Base-by-base conservation (phyloP, 2,797 vertebrate genomes). In the Enoplosus armatus region DNA sequence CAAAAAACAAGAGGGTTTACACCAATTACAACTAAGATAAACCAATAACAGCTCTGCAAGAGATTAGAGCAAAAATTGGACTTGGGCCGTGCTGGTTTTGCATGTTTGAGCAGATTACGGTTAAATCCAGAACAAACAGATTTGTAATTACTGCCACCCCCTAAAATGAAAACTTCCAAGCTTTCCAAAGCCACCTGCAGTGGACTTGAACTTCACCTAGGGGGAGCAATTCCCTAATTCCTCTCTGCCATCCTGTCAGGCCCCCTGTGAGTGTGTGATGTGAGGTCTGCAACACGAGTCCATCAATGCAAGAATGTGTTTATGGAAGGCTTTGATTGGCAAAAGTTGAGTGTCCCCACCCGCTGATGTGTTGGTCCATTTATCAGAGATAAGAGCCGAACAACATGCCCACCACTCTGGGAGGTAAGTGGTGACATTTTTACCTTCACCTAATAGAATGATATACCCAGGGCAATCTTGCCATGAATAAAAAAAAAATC, bases 91-190 rank as follows among this genome's bases (percentile, higher is more conserved):
- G 62, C 45, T 84, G 85, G 45, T 84, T 79, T 84, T 80, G 41
- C 75, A 75, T 20, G 22, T 89, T 83, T 68, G 75, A 89, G 80
- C 79, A 87, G 82, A 90, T 90, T 90, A 88, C 5, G 69, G 72
- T n/a, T 86, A 83, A 93, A 90, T 63, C 87, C 90, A 68, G 65
- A 79, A 85, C 88, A 92, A 89, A 89, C 85, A 87, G 53, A 84
- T 69, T 61, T 75, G 73, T 75, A 80, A 92, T 90, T 84, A 82
- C 77, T 83, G 60, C 73, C 72, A 81, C 37, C 24, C 41, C 33
- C 48, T n/a, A 24, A 65, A 88, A 89, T 59, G 29, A 85, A 79
- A 86, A 86, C 59, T 73, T 53, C 54, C 64, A 59, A 72, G 51
- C 67, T 54, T 73, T 80, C 50, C 48, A 61, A 37, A 82, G 55